A percentile compares a stretch with the other conserved stretches of the same genome.
Conservation (phyloP, 92 coral and sea anemone genomes). For the Palythoa grandiflora region DNA sequence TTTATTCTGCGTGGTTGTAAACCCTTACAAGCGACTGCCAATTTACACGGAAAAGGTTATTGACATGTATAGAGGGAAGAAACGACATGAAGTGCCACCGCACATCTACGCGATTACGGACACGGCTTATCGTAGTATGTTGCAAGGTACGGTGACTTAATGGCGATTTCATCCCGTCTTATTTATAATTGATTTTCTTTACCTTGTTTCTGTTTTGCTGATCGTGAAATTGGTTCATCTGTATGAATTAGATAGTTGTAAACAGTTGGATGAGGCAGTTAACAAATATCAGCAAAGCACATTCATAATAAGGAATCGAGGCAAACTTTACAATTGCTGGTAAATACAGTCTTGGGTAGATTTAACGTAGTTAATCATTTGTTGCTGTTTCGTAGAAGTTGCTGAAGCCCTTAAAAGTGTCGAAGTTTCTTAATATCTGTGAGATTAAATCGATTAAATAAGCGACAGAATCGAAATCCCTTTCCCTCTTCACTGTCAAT, state of each 20-base stretch:
- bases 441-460: neutral
- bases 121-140: conserved; percentile 96
- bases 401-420: conserved; percentile 25
- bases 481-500: conserved; percentile 22
- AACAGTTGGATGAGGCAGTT: conserved; percentile 27
- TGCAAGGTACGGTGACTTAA: conserved; percentile 81
- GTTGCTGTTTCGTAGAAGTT: conserved; percentile 25
- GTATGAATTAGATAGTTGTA: conserved; percentile 7
- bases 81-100: conserved; percentile 98
- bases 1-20: conserved; percentile 97
- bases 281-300: conserved; percentile 31
- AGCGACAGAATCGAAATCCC: conserved; percentile 39
- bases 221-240: conserved; percentile 23
- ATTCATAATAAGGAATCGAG: neutral
- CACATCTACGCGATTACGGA: conserved; percentile 99
- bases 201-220: neutral
- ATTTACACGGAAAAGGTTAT: conserved; percentile 98
- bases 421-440: neutral
- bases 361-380: conserved; percentile 8
- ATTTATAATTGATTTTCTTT: conserved; percentile 31
- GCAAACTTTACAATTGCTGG: neutral
- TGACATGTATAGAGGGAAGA: conserved; percentile 97
- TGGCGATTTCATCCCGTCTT: conserved; percentile 19
- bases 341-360: conserved; percentile 18
- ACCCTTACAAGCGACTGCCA: conserved; percentile 98